A percentile compares a stretch with the other conserved stretches of the same genome.
phyloP scores from a whole-genome alignment of 2,888 invertebrate genomes.

The Caenorhabditis auriculariae region DNA sequence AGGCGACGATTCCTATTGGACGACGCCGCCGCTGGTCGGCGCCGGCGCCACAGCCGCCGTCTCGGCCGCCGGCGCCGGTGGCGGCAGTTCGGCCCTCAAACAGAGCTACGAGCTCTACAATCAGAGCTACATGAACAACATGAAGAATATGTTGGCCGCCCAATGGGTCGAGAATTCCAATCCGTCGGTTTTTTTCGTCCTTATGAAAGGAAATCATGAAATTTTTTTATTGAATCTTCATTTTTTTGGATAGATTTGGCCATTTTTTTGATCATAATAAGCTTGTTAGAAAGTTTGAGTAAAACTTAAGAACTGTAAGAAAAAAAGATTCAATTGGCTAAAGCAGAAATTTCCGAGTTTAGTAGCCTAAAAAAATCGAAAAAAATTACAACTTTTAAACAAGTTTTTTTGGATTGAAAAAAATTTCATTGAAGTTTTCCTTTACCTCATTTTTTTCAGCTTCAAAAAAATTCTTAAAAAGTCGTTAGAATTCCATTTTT shows the following conservation, averaged over 20 bases:
- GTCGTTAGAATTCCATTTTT: too few species aligned
- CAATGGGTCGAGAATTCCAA: constrained; percentile 52
- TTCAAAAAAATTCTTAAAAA: too few species aligned
- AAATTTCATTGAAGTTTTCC: background rate
- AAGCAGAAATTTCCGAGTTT: too few species aligned
- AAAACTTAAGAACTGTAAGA: background rate
- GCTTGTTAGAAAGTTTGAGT: background rate
- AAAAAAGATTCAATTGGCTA: background rate
- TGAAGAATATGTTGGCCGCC: constrained; percentile 57
- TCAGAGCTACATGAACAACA: constrained; percentile 57
- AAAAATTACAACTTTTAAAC: constrained; percentile 1
- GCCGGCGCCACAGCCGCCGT: constrained; percentile 12
- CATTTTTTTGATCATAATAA: background rate
- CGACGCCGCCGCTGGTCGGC: too few species aligned
- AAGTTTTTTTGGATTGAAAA: constrained; percentile 1
- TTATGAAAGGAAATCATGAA: background rate
- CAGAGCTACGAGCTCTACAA: constrained; percentile 42
- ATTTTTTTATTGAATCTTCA: too few species aligned
- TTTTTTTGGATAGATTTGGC: too few species aligned
- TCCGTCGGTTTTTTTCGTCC: constrained; percentile 35
- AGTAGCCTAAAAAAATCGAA: constrained; percentile 2
- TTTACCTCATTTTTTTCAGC: constrained; percentile 11
- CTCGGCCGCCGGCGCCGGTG: constrained; percentile 12
- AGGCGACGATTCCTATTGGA: constrained; percentile 33
- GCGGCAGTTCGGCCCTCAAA: too few species aligned